phyloP scores from a whole-genome alignment of 2,888 invertebrate genomes.

The Galerucella nymphaeae region DNA sequence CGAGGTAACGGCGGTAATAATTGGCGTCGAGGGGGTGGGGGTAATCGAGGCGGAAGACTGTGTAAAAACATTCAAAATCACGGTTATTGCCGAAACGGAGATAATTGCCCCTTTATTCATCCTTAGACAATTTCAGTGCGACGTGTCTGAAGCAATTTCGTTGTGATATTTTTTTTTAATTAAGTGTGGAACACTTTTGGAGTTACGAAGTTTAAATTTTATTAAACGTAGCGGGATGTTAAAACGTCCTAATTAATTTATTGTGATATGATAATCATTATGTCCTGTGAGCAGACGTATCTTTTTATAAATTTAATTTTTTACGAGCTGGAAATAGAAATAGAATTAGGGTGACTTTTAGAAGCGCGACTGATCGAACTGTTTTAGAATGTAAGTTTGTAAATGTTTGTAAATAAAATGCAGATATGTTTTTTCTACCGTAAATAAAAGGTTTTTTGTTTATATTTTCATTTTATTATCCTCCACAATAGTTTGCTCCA shows the following conservation, averaged over 20 bases:
- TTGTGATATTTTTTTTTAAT: constrained; percentile 46
- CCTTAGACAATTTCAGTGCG: constrained; percentile 61
- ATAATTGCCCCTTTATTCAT: constrained; percentile 86
- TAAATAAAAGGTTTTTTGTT: neutral
- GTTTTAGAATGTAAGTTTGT: neutral
- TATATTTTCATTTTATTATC: neutral
- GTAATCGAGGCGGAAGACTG: constrained; percentile 67
- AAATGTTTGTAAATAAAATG: constrained; percentile 11
- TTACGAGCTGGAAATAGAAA: neutral
- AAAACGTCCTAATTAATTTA: constrained; percentile 25
- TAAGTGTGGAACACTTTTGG: constrained; percentile 43
- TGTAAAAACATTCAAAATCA: constrained; percentile 84
- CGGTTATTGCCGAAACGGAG: constrained; percentile 85
- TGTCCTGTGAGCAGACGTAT: constrained; percentile 22
- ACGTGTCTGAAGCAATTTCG: constrained; percentile 31
- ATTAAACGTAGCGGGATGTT: constrained; percentile 21
- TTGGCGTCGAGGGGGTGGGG: constrained; percentile 64
- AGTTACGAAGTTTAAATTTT: constrained; percentile 26
- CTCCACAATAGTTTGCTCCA: no score
- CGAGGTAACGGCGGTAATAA: constrained; percentile 64
- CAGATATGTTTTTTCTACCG: constrained; percentile 2
- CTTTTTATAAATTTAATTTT: constrained; percentile 1
- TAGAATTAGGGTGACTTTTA: neutral
- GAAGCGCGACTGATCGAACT: neutral
- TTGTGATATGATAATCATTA: constrained; percentile 20